Base-by-base conservation (phyloP, 2,888 invertebrate species). In the Mactromeris polynyma region DNA sequence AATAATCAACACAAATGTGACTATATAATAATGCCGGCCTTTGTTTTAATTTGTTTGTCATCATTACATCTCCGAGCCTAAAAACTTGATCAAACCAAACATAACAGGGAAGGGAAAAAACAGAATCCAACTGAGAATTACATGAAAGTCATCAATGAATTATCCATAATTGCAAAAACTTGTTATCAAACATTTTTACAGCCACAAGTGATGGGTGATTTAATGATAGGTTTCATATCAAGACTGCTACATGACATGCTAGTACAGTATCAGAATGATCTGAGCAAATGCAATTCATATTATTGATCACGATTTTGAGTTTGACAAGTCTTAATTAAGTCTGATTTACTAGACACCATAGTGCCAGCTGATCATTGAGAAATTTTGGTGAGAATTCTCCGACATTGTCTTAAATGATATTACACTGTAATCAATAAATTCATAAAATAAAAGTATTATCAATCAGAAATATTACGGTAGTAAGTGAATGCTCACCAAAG, bases 271-370 rank as follows among this genome's bases (percentile, higher is more conserved):
- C 58, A 64, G 3, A 64, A 64, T 2, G 26, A 64, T 64, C 58
- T 64, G n/a, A 9, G 26, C 11, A 11, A 64, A 64, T 64, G 58
- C 58, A 64, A 64, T 64, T 64, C 26, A 64, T 64, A 26, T 64
- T 64, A 64, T 64, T 26, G 58, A 64, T 64, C 26, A 64, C n/a
- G 26, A 64, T 64, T 64, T 64, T 64, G 58, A 64, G 26, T 64
- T 64, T 64, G 58, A 64, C 58, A 64, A 64, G 58, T 64, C n/a
- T 64, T 64, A 64, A 64, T 64, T 64, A 64, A 64, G 58, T 26
- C 58, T 26, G 58, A 64, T 46, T 46, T 11, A 46, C 58, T 64
- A n/a, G 58, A 7, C 58, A 64, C 26, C 58, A 2, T 26, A 26
- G 9, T 64, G 58, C 58, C 9, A 7, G 6, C 26, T 26, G 58